Evolutionary conservation across 2,888 invertebrate genomes (phyloP).

Genomic region (Agelastica alni): DNA sequence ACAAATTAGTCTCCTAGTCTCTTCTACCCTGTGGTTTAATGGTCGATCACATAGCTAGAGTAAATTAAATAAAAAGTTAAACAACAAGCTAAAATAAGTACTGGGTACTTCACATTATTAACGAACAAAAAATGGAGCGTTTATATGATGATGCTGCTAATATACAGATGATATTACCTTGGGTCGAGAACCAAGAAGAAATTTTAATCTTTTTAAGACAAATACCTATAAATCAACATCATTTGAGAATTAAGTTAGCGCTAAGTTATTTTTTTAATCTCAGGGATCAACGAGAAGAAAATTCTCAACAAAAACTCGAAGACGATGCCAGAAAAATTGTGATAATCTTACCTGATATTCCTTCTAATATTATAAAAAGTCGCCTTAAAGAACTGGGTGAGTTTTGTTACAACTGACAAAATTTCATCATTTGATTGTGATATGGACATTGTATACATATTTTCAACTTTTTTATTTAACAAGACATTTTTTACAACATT

Average conservation of each 20-base stretch:
- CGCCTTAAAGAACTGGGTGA: slow-evolving; percentile 22
- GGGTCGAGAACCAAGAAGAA: slow-evolving; percentile 27
- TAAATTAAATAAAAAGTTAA: not conserved
- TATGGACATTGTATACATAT: no score
- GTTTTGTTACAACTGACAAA: not conserved
- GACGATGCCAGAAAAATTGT: slow-evolving; percentile 30
- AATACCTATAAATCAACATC: slow-evolving; percentile 26
- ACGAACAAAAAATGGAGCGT: slow-evolving; percentile 8
- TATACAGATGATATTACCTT: slow-evolving; percentile 27
- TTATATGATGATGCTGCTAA: slow-evolving; percentile 27
- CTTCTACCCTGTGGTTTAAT: no score
- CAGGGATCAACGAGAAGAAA: slow-evolving; percentile 12
- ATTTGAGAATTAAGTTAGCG: slow-evolving; percentile 27
- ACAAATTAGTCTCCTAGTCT: no score
- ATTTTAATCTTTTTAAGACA: slow-evolving; percentile 27
- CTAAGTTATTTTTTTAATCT: slow-evolving; percentile 24
- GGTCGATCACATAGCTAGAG: not conserved
- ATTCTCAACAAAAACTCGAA: slow-evolving; percentile 24
- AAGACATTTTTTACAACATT: not conserved
- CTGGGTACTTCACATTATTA: not conserved
- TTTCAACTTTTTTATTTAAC: no score
- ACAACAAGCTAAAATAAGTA: not conserved
- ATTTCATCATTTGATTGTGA: no score
- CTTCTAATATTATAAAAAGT: slow-evolving; percentile 24
- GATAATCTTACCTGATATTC: slow-evolving; percentile 21